Percentiles rank a stretch among this genome's conserved stretches.
Evolutionary conservation across 1,140 invertebrate genomes (phyloP).

Genomic region (Zaprionus taronus): DNA sequence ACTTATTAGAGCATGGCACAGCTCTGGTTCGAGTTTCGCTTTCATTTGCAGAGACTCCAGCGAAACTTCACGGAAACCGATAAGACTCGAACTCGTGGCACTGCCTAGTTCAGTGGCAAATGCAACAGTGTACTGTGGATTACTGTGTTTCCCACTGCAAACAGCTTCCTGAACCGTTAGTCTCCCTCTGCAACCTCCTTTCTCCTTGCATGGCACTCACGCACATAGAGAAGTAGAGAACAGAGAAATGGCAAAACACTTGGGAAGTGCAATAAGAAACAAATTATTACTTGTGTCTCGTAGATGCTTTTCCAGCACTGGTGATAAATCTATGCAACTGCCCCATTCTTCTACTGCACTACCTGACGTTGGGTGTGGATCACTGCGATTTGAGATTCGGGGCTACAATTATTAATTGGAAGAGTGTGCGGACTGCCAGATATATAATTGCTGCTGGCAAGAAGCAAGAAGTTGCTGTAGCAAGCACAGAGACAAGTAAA

Average conservation of each 20-base stretch:
- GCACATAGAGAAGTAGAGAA: slow-evolving; percentile 30
- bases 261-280: not conserved
- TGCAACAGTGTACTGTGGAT: not conserved
- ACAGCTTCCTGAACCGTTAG: not conserved
- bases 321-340: slow-evolving; percentile 62
- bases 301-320: slow-evolving; percentile 52
- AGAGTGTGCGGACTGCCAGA: slow-evolving; percentile 30
- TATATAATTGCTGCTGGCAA: slow-evolving; percentile 52
- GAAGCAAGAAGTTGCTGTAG: slow-evolving; percentile 47
- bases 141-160: not conserved
- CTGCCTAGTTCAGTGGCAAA: no score
- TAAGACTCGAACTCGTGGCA: not conserved
- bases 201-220: slow-evolving; percentile 56
- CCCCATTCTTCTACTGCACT: not conserved
- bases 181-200: slow-evolving; percentile 30
- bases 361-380: not conserved
- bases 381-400: slow-evolving; percentile 40
- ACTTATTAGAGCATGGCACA: not conserved
- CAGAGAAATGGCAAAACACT: slow-evolving; percentile 30
- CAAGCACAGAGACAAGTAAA: slow-evolving; percentile 4
- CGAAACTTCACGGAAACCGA: not conserved
- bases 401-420: slow-evolving; percentile 54
- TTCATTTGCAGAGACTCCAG: not conserved
- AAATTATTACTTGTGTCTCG: slow-evolving; percentile 48
- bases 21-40: not conserved